phyloP scores from a whole-genome alignment of 2,888 invertebrate species.

The Rhagonycha lutea region DNA sequence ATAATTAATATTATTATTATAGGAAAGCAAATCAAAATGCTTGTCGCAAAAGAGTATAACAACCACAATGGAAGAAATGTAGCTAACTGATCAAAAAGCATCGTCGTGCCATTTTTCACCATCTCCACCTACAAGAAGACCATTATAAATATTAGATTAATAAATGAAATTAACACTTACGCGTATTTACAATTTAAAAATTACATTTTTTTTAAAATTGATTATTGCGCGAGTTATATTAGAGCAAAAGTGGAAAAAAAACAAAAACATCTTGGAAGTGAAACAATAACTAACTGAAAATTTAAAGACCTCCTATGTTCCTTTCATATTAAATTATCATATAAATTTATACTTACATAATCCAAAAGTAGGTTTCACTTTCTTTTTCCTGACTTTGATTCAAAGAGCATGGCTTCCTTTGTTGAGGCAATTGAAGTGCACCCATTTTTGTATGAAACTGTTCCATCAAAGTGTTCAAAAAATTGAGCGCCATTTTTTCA shows the following conservation, averaged over 20 bases:
- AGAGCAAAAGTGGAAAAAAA: constrained; percentile 5
- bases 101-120: constrained; percentile 37
- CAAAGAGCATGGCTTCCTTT: constrained; percentile 11
- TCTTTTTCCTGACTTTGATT: constrained; percentile 36
- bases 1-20: constrained; percentile 68
- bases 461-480: constrained; percentile 23
- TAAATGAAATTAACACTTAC: neutral
- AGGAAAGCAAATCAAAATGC: constrained; percentile 69
- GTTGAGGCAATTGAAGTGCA: constrained; percentile 9
- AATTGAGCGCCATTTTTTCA: constrained; percentile 17
- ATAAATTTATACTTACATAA: constrained; percentile 38
- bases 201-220: neutral
- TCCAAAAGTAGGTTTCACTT: constrained; percentile 46
- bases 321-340: constrained; percentile 2
- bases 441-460: constrained; percentile 17
- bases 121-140: constrained; percentile 37
- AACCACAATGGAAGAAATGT: constrained; percentile 60
- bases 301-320: constrained; percentile 1
- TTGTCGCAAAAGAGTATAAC: constrained; percentile 65
- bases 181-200: too few species aligned
- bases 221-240: neutral
- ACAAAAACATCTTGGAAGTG: neutral
- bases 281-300: constrained; percentile 10
- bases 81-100: constrained; percentile 29
- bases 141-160: neutral